Evolutionary conservation across 1,140 invertebrate genomes (phyloP).

Genomic region (Lepidurus apus): DNA sequence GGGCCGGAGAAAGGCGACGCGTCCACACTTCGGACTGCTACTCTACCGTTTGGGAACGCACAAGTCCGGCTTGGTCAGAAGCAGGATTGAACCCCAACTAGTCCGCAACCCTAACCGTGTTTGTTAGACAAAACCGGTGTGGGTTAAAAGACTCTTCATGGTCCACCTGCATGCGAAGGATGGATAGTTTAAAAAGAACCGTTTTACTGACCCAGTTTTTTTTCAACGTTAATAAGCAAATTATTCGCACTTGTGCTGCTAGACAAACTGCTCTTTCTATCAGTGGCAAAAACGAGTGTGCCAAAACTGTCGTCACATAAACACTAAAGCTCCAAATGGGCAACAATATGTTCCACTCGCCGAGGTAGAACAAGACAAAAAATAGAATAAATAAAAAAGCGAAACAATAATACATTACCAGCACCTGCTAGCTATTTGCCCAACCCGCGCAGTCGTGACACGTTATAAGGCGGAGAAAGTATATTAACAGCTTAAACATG

Average conservation of each 20-base stretch:
- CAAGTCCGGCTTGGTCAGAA: too few relatives aligned
- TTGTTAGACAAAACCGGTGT: too few relatives aligned
- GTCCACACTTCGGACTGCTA: too few relatives aligned
- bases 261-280: neutral
- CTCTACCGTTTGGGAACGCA: too few relatives aligned
- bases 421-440: constrained; percentile 20
- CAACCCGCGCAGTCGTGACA: constrained; percentile 8
- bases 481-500: constrained; percentile 4
- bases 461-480: neutral
- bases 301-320: neutral
- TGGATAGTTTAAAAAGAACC: neutral
- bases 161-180: neutral
- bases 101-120: too few relatives aligned
- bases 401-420: neutral
- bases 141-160: too few relatives aligned
- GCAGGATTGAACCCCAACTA: too few relatives aligned
- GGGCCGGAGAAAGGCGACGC: too few relatives aligned
- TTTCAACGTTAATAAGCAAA: neutral
- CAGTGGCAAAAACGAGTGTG: neutral
- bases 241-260: constrained; percentile 14
- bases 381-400: too few relatives aligned
- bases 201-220: neutral
- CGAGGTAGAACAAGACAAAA: neutral
- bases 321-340: neutral
- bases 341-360: neutral